Evolutionary conservation across 92 coral and sea anemone genomes (phyloP).

Genomic region (Siderastrea siderea): DNA sequence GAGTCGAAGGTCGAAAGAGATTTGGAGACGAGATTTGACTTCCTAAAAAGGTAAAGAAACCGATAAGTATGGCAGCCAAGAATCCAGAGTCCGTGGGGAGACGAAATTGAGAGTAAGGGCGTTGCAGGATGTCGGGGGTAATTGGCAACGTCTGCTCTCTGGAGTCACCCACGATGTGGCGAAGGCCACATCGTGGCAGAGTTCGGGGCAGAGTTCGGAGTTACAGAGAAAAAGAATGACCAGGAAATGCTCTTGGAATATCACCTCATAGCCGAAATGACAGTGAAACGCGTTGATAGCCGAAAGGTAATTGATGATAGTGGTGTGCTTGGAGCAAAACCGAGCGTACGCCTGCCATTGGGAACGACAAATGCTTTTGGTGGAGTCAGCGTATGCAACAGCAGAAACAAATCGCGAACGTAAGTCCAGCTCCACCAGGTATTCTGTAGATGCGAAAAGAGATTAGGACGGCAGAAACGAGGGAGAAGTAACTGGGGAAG

Average conservation of each 20-base stretch:
- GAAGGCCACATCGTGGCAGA: no score
- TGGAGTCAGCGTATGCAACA: no score
- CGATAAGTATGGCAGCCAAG: slow-evolving; percentile 22
- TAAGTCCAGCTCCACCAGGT: neutral
- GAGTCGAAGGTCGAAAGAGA: no score
- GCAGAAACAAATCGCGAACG: no score
- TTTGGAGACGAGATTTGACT: slow-evolving; percentile 2
- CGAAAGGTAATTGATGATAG: no score
- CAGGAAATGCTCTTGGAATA: neutral
- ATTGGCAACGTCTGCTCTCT: slow-evolving; percentile 11
- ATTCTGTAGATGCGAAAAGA: no score
- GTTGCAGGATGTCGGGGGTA: slow-evolving; percentile 10
- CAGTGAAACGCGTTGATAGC: no score
- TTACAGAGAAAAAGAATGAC: neutral
- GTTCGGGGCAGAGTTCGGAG: no score
- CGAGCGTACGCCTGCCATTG: no score
- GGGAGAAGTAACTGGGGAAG: no score
- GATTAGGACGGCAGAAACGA: neutral
- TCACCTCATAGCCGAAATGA: slow-evolving; percentile 3
- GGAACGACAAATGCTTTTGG: no score
- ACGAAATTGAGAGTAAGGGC: neutral
- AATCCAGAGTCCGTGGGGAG: neutral
- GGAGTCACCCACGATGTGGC: slow-evolving; percentile 7
- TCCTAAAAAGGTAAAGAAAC: slow-evolving; percentile 12
- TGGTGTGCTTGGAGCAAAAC: no score